Evolutionary conservation across 2,797 vertebrate genomes (phyloP).

Genomic region (Alauda arvensis): DNA sequence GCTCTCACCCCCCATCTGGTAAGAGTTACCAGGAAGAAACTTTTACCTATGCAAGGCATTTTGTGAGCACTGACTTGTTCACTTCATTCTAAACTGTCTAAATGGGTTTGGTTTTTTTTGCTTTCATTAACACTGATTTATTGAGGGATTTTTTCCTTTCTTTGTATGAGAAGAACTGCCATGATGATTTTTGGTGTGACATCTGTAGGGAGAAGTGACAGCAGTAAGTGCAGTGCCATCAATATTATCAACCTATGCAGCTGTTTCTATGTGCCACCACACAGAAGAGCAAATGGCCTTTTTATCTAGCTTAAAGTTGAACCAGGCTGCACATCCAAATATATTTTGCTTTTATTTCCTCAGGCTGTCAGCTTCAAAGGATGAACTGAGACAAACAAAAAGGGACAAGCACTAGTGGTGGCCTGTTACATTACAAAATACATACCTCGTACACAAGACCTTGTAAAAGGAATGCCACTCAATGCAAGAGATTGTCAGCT

Average conservation of each 20-base stretch:
- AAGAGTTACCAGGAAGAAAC: not conserved
- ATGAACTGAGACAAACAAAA: not conserved
- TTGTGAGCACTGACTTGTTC: not conserved
- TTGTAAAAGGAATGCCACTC: not conserved
- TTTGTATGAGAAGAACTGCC: not conserved
- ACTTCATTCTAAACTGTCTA: not conserved
- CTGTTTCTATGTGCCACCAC: not conserved
- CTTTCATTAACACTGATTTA: not conserved
- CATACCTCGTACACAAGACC: not conserved
- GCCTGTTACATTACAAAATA: not conserved
- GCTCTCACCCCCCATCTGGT: not conserved
- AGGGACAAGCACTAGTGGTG: not conserved
- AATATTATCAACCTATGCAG: not conserved
- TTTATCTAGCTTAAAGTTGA: not conserved
- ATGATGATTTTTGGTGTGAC: not conserved
- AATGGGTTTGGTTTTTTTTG: rapidly evolving
- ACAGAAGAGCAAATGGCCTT: not conserved
- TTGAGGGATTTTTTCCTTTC: not conserved
- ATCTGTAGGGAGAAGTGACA: not conserved
- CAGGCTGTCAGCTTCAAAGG: not conserved
- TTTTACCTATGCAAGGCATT: not conserved
- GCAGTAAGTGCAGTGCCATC: not conserved
- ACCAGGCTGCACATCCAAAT: not conserved
- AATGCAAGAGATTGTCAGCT: constrained; percentile 8
- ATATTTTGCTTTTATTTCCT: not conserved